These are phyloP conservation scores for Tragelaphus scriptus DNA, from an alignment of 2,113 vertebrate species.

Conservation along the genomic window DNA sequence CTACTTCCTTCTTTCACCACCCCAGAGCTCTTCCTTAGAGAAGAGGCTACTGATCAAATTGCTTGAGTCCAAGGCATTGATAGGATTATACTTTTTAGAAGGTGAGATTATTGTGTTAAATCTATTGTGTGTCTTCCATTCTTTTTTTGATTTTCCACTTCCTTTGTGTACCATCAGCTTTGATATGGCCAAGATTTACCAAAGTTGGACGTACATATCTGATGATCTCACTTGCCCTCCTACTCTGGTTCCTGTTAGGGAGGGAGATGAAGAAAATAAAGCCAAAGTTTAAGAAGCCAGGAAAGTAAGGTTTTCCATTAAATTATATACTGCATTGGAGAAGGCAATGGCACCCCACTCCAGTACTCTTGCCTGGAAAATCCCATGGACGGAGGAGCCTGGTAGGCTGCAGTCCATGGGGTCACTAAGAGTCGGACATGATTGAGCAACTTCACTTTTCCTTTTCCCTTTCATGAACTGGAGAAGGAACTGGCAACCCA, in stretches of 20 bases:
- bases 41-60: background rate
- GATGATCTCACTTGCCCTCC: background rate
- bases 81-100: background rate
- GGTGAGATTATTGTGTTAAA: background rate
- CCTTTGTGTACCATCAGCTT: background rate
- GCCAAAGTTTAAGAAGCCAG: background rate
- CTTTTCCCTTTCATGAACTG: no score
- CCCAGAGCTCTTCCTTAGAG: background rate
- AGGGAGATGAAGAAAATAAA: background rate
- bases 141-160: background rate
- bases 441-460: no score
- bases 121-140: background rate
- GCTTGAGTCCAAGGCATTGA: background rate
- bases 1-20: background rate
- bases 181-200: accelerated
- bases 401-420: no score
- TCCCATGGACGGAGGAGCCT: no score
- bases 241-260: background rate
- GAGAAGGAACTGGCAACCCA: no score
- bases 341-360: no score
- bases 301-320: background rate
- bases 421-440: accelerated
- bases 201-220: background rate
- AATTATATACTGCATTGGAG: background rate
- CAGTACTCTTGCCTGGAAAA: no score